Evolutionary conservation across 2,888 invertebrate genomes (phyloP), one percentile per base, ranked within the genome.

Genomic region (Scelioninae gen. 1): DNA sequence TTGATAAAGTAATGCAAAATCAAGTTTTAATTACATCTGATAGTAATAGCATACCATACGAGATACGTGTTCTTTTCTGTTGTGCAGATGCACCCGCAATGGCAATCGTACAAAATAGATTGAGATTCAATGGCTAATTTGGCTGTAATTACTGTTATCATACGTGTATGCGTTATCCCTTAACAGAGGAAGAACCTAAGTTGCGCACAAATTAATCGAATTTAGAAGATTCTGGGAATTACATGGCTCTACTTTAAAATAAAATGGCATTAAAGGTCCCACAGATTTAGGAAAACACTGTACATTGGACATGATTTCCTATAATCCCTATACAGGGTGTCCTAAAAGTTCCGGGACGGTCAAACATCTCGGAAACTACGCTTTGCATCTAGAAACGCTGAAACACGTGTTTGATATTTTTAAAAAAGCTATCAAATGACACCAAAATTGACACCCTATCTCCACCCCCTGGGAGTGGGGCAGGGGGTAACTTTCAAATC

Each of bases 291-390:
- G 65, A 34, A 8, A n/a, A 32, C 3, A 47, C 11, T 7, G 29
- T 11, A 32, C 38, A 13, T n/a, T 81, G 5, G 76, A 81, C 32
- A 76, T 81, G 69, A 49, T 76, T 4, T 81, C n/a, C n/a, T n/a
- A n/a, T n/a, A n/a, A n/a, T n/a, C n/a, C n/a, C n/a, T n/a, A n/a
- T n/a, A n/a, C n/a, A n/a, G n/a, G n/a, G n/a, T n/a, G n/a, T n/a
- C n/a, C n/a, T n/a, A n/a, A n/a, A n/a, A n/a, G n/a, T n/a, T n/a
- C n/a, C n/a, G n/a, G n/a, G n/a, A n/a, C n/a, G n/a, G n/a, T n/a
- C n/a, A n/a, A n/a, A n/a, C n/a, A n/a, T n/a, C n/a, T n/a, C n/a
- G n/a, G n/a, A n/a, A n/a, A n/a, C n/a, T n/a, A n/a, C n/a, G n/a
- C n/a, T n/a, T n/a, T n/a, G n/a, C n/a, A n/a, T n/a, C n/a, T n/a